These are phyloP conservation scores for Girardia tigrina DNA, from an alignment of 2,888 invertebrate species.

Conservation along the genomic window DNA sequence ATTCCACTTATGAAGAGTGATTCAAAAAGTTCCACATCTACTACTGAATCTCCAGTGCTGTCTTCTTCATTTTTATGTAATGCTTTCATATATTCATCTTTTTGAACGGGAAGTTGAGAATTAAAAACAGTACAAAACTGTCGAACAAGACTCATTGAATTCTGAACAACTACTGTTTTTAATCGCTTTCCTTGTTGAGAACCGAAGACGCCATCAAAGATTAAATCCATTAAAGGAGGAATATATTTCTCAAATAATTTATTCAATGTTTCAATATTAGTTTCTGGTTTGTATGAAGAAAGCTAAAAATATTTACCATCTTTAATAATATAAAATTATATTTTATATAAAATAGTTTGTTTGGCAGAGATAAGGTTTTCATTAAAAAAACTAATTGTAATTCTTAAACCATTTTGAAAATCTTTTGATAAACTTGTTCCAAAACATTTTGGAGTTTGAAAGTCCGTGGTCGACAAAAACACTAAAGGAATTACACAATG, in stretches of 20 bases:
- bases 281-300: neutral
- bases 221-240: conserved; percentile 30
- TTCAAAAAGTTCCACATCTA: conserved; percentile 16
- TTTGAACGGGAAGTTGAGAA: conserved; percentile 21
- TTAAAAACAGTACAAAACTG: conserved; percentile 35
- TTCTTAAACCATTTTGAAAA: too few species aligned
- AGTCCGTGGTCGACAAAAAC: too few species aligned
- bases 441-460: too few species aligned
- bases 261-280: conserved; percentile 26
- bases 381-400: too few species aligned
- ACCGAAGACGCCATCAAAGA: conserved; percentile 35
- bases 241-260: conserved; percentile 36
- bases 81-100: neutral
- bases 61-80: neutral
- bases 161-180: conserved; percentile 29
- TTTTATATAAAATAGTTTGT: too few species aligned
- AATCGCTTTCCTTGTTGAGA: conserved; percentile 27
- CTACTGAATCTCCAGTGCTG: neutral
- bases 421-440: too few species aligned
- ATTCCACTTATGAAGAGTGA: conserved; percentile 32
- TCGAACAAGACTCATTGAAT: conserved; percentile 31
- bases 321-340: too few species aligned
- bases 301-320: conserved; percentile 5
- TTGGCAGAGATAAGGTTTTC: too few species aligned
- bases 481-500: too few species aligned